phyloP scores from a whole-genome alignment of 2,113 vertebrate species.

The Acrocephalus arundinaceus region DNA sequence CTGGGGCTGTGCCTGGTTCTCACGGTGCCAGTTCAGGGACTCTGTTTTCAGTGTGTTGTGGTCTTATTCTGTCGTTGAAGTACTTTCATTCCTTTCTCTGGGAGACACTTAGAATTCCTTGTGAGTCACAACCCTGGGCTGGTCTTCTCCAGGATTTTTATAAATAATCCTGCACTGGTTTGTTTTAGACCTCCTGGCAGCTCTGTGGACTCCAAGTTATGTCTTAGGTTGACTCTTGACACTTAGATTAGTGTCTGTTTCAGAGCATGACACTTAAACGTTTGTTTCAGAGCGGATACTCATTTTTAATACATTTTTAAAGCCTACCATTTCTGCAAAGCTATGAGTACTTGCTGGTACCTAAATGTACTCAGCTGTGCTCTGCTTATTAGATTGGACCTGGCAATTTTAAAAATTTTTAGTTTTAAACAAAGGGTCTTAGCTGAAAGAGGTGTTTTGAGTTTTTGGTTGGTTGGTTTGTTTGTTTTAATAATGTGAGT shows the following conservation, averaged over 20 bases:
- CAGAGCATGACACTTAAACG: background rate
- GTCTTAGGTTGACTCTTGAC: background rate
- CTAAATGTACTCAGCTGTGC: background rate
- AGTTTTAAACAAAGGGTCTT: background rate
- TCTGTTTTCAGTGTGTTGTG: background rate
- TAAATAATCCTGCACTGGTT: background rate
- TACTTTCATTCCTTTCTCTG: background rate
- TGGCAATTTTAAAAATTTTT: background rate
- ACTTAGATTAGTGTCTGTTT: background rate
- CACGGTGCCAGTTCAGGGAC: background rate
- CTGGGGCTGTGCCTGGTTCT: background rate
- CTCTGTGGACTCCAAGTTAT: background rate
- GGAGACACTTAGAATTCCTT: background rate
- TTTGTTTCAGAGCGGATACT: background rate
- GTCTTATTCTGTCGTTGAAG: background rate
- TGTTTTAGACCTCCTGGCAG: background rate
- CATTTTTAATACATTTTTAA: background rate
- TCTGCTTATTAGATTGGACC: background rate
- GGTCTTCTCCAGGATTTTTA: background rate
- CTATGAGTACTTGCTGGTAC: background rate
- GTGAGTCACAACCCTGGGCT: background rate
- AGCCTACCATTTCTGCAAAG: background rate
- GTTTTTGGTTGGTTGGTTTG: background rate
- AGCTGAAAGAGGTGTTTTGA: background rate
- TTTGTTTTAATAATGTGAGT: background rate